Conservation (phyloP, 1,140 invertebrate species). For the Megalopta genalis region DNA sequence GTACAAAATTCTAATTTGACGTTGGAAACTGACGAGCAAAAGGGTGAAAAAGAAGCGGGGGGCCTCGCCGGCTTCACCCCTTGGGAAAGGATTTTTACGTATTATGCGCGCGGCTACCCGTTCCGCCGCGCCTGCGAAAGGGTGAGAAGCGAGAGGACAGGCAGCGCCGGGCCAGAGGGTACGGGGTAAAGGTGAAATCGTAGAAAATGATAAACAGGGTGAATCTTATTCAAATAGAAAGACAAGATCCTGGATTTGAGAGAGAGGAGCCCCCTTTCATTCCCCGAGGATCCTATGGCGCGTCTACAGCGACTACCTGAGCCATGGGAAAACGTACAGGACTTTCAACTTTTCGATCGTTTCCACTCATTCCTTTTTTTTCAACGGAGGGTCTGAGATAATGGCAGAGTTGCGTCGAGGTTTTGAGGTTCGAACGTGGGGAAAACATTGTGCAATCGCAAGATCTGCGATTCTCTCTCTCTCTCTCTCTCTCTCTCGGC, state of each 20-base stretch:
- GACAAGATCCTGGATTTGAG: constrained; percentile 74
- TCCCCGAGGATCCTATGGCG: constrained; percentile 29
- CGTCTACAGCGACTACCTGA: constrained; percentile 63
- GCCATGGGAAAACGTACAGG: constrained; percentile 74
- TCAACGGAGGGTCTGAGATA: neutral
- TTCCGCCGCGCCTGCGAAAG: constrained; percentile 40
- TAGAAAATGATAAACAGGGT: constrained; percentile 77
- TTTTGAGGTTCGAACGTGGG: too few relatives aligned
- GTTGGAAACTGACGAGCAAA: constrained; percentile 68
- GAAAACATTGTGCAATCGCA: too few relatives aligned
- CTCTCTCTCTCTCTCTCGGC: too few relatives aligned
- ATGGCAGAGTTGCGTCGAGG: neutral
- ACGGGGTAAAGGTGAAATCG: constrained; percentile 66
- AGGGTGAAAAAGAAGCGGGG: constrained; percentile 60
- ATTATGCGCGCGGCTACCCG: constrained; percentile 48
- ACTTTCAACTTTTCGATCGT: constrained; percentile 56
- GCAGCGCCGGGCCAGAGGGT: neutral
- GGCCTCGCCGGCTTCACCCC: constrained; percentile 66
- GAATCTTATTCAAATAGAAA: constrained; percentile 79
- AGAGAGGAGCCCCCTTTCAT: constrained; percentile 48
- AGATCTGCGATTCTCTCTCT: too few relatives aligned
- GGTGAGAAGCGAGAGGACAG: constrained; percentile 34
- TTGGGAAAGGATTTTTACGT: constrained; percentile 75
- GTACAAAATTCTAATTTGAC: constrained; percentile 78
- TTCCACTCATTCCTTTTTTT: constrained; percentile 34